phyloP scores from a whole-genome alignment of 2,113 vertebrate species.

The Tachuris rubrigastra region DNA sequence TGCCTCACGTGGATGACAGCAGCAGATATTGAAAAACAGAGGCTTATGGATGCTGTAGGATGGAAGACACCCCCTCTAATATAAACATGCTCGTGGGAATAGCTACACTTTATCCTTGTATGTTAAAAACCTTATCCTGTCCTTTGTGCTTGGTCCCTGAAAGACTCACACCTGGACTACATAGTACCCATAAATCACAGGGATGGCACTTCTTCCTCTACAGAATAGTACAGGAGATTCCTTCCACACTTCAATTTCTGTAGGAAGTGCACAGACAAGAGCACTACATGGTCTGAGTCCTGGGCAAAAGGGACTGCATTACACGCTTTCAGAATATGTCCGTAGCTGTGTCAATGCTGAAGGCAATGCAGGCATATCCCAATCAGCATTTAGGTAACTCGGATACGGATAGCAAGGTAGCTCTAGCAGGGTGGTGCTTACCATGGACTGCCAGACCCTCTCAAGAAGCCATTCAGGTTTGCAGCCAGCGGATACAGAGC shows the following conservation, averaged over 20 bases:
- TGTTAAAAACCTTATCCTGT: not conserved
- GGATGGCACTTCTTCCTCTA: not conserved
- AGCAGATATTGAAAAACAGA: not conserved
- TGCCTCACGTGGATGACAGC: not conserved
- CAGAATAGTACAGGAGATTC: not conserved
- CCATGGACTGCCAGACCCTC: fast-evolving
- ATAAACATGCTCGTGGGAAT: not conserved
- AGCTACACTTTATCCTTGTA: not conserved
- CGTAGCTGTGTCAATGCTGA: not conserved
- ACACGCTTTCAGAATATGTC: not conserved
- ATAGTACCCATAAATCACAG: not conserved
- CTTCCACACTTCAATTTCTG: not conserved
- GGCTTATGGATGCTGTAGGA: not conserved
- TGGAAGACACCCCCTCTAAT: not conserved
- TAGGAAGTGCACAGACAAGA: not conserved
- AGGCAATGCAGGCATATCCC: not conserved
- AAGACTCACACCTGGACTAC: not conserved
- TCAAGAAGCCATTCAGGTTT: not conserved
- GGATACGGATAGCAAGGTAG: not conserved
- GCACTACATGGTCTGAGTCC: not conserved
- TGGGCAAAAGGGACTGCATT: not conserved
- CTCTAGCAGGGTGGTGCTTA: not conserved
- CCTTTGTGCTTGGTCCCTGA: not conserved
- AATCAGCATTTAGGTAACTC: not conserved
- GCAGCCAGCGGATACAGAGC: not conserved